Conservation (phyloP, 2,888 invertebrate genomes). For the Eristalis pertinax region DNA sequence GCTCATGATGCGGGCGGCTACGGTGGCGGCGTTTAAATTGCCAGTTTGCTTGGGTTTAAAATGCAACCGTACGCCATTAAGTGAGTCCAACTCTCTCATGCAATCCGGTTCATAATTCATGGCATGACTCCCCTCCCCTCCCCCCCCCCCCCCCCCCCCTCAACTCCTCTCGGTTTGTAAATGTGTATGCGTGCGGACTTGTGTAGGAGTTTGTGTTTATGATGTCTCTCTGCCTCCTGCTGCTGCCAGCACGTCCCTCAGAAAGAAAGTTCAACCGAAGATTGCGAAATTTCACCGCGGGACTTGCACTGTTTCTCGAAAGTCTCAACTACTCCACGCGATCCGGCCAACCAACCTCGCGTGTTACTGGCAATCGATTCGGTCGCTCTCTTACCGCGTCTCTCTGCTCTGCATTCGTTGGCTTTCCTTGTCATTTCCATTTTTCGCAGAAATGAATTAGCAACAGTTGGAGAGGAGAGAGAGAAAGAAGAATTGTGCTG, state of each 20-base stretch:
- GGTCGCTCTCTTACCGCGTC: conserved; percentile 4
- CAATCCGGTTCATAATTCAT: conserved; percentile 64
- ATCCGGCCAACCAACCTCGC: not conserved
- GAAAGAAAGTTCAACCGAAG: conserved; percentile 60
- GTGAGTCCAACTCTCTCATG: conserved; percentile 45
- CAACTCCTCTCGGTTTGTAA: too few relatives aligned
- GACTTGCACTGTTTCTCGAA: conserved; percentile 35
- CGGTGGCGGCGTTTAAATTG: conserved; percentile 48
- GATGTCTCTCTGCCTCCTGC: not conserved
- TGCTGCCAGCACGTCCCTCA: not conserved
- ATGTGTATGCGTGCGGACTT: too few relatives aligned
- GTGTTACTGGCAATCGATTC: conserved; percentile 39
- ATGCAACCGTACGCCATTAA: conserved; percentile 53
- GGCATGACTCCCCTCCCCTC: conserved; percentile 11
- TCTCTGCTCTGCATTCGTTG: conserved; percentile 10
- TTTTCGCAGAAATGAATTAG: conserved; percentile 59
- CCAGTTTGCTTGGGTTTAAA: conserved; percentile 51
- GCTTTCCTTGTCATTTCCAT: conserved; percentile 29
- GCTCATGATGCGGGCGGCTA: conserved; percentile 63
- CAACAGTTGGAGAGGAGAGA: conserved; percentile 64
- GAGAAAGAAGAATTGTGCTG: not conserved
- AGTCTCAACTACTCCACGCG: conserved; percentile 1
- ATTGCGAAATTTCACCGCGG: conserved; percentile 57
- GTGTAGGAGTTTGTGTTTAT: not conserved
- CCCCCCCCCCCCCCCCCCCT: not conserved